Evolutionary conservation across 2,797 vertebrate genomes (phyloP), one percentile per base, ranked within the genome.

Genomic region (Masticophis lateralis): DNA sequence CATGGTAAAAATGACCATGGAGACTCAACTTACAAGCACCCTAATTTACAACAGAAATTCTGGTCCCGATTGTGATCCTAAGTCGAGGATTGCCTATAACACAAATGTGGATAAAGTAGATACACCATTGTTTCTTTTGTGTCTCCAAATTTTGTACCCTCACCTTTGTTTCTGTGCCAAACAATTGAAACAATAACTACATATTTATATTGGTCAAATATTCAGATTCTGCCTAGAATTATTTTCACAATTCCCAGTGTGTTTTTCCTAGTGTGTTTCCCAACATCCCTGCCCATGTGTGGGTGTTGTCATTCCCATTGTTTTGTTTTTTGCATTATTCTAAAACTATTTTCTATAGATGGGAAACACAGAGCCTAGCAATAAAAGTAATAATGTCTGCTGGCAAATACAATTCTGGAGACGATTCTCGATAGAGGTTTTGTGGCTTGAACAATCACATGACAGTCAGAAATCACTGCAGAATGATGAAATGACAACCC

Each of bases 71-170:
- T 69, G 13, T 32, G n/a, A 16, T 69, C 6, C 6, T 32, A 69
- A 32, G 14, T 8, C n/a, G 0, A 69, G 66, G 14, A 69, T 69
- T 69, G 32, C 5, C 13, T 69, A 5, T n/a, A 69, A 69, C n/a
- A 16, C 63, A 27, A 22, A 14, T 79, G 0, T 83, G 63, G 79
- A 92, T 86, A 0, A 0, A 13, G 0, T 53, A 92, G 88, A 59
- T 94, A 87, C 92, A 95, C 92, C 32, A 89, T 32, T 47, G 91
- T 93, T 91, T 53, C 37, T 69, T 28, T 92, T 91, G 91, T 10
- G 74, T 93, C 95, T 53, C 92, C 74, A 83, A 47, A 53, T 43
- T 37, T 86, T 57, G 27, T 60, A 27, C 37, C 57, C 27, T 14
- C 12, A 14, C 16, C 59, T 83, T 88, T 60, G 37, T 22, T 47